Conservation (phyloP, 1,140 invertebrate species). For the Panulirus ornatus region DNA sequence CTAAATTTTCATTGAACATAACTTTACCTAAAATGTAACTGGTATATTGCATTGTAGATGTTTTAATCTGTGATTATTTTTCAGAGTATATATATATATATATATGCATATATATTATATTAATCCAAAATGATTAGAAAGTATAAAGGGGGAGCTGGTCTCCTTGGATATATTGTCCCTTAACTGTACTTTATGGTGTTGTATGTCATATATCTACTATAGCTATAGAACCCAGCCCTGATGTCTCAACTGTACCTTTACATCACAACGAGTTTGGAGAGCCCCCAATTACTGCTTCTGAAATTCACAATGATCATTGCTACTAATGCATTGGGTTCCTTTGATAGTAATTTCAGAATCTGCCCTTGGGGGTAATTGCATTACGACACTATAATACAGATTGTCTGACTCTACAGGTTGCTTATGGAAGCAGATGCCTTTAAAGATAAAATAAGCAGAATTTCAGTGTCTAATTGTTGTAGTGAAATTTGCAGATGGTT, state of each 20-base stretch:
- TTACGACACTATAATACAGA: not conserved
- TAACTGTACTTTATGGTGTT: slow-evolving; percentile 39
- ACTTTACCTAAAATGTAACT: slow-evolving; percentile 10
- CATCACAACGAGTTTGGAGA: slow-evolving; percentile 46
- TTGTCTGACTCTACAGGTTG: not conserved
- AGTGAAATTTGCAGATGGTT: too few species aligned
- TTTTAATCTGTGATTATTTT: slow-evolving; percentile 39
- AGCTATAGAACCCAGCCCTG: slow-evolving; percentile 14
- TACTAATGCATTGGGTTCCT: not conserved
- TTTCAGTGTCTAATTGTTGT: not conserved
- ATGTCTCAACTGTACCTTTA: not conserved
- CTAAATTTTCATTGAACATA: slow-evolving; percentile 15
- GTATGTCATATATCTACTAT: slow-evolving; percentile 24
- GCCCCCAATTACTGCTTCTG: slow-evolving; percentile 18
- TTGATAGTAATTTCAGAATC: slow-evolving; percentile 24
- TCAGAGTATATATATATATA: slow-evolving; percentile 38
- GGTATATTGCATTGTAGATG: not conserved
- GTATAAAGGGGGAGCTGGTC: slow-evolving; percentile 62
- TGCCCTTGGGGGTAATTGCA: not conserved
- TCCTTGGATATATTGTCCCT: slow-evolving; percentile 46
- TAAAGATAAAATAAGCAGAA: not conserved
- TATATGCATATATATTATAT: slow-evolving; percentile 16
- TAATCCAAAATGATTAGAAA: slow-evolving; percentile 37
- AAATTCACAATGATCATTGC: not conserved
- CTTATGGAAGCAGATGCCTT: not conserved